These are phyloP conservation scores for Drosophila limbata DNA, from an alignment of 2,888 invertebrate species.

Conservation along the genomic window DNA sequence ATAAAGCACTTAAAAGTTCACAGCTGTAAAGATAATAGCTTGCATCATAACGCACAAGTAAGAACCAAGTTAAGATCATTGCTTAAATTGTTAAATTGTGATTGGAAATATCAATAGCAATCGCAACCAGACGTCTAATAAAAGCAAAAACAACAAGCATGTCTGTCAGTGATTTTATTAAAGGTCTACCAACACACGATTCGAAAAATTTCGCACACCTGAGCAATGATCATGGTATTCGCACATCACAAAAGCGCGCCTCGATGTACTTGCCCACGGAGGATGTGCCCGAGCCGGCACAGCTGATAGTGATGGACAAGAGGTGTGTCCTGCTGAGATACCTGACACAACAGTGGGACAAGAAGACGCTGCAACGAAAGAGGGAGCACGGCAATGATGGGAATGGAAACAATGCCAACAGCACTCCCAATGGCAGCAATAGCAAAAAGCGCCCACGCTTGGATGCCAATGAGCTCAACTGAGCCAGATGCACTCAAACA, in stretches of 20 bases:
- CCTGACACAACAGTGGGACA: slow-evolving; percentile 98
- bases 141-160: slow-evolving; percentile 50
- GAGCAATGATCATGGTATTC: slow-evolving; percentile 93
- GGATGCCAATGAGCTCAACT: slow-evolving; percentile 81
- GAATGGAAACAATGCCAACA: slow-evolving; percentile 18
- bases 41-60: slow-evolving; percentile 27
- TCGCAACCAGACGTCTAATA: slow-evolving; percentile 1
- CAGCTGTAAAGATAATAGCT: not conserved
- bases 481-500: slow-evolving; percentile 23
- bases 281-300: slow-evolving; percentile 90
- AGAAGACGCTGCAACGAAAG: slow-evolving; percentile 88
- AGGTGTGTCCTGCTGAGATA: slow-evolving; percentile 97
- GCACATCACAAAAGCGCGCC: slow-evolving; percentile 93
- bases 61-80: not conserved
- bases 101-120: slow-evolving; percentile 28
- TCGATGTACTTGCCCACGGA: slow-evolving; percentile 96
- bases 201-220: slow-evolving; percentile 96
- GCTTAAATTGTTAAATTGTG: not conserved
- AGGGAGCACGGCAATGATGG: slow-evolving; percentile 77
- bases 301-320: slow-evolving; percentile 98
- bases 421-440: slow-evolving; percentile 59
- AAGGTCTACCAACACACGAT: slow-evolving; percentile 95
- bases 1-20: not conserved
- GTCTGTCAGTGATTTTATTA: slow-evolving; percentile 95
- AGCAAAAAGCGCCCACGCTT: slow-evolving; percentile 84